Percentiles rank a stretch among this genome's conserved stretches.
Evolutionary conservation across 2,888 invertebrate species (phyloP).

Genomic region (Sarcophaga caerulescens): DNA sequence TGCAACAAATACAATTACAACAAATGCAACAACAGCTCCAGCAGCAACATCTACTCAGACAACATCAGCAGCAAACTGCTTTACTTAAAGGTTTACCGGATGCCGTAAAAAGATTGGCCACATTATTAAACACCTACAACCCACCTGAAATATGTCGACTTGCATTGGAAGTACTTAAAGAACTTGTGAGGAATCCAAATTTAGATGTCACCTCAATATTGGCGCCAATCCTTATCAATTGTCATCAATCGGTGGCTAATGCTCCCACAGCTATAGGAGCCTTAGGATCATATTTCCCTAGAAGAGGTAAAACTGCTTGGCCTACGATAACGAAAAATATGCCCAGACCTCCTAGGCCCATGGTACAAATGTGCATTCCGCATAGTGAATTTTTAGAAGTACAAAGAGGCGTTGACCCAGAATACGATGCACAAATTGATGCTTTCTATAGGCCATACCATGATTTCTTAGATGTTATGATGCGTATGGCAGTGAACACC

Average conservation of each 20-base stretch:
- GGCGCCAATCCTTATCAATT: constrained; percentile 92
- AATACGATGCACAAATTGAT: constrained; percentile 88
- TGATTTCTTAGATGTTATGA: constrained; percentile 91
- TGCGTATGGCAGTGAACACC: constrained; percentile 93
- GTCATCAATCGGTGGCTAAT: constrained; percentile 90
- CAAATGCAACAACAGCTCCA: constrained; percentile 75
- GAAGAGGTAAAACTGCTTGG: constrained; percentile 84
- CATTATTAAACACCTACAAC: constrained; percentile 93
- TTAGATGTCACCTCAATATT: constrained; percentile 86
- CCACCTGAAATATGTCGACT: constrained; percentile 91
- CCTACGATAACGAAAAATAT: constrained; percentile 84
- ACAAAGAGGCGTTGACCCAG: constrained; percentile 87
- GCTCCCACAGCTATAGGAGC: constrained; percentile 85
- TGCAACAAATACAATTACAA: constrained; percentile 76
- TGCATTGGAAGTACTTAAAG: constrained; percentile 85
- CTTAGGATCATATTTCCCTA: constrained; percentile 89
- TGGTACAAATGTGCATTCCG: constrained; percentile 93
- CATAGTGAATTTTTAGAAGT: constrained; percentile 84
- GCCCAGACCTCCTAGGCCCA: constrained; percentile 87
- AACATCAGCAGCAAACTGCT: constrained; percentile 77
- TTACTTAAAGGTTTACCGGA: constrained; percentile 93
- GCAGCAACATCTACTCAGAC: constrained; percentile 76
- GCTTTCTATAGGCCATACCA: constrained; percentile 94
- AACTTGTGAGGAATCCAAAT: constrained; percentile 80
- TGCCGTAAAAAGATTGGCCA: constrained; percentile 91